These are phyloP conservation scores for Panagrolaimus sp. DNA, from an alignment of 1,140 invertebrate genomes.

Conservation along the genomic window DNA sequence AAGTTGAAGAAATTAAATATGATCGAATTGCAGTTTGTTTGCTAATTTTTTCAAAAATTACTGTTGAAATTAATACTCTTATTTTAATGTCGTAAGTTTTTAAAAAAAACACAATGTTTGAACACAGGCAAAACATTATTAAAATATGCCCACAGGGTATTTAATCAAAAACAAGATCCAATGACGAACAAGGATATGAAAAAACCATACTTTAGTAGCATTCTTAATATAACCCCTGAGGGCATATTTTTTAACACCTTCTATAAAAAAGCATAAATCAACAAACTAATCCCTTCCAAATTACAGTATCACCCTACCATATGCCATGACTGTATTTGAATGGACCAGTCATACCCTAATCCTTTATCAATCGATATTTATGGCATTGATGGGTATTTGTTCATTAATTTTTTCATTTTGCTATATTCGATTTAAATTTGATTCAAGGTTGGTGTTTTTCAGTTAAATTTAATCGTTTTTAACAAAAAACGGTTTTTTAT, in stretches of 20 bases:
- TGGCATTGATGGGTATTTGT: slow-evolving; percentile 7
- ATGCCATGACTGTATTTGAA: slow-evolving; percentile 25
- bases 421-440: slow-evolving; percentile 13
- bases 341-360: slow-evolving; percentile 26
- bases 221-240: too few species aligned
- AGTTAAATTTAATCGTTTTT: neutral
- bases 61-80: neutral
- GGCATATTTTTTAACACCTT: too few species aligned
- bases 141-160: too few species aligned
- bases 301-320: slow-evolving; percentile 20
- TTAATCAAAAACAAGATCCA: too few species aligned
- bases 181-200: too few species aligned
- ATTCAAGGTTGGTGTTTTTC: neutral
- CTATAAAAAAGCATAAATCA: too few species aligned
- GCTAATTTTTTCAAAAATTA: neutral
- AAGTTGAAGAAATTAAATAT: neutral
- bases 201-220: too few species aligned
- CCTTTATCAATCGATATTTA: slow-evolving; percentile 21
- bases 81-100: neutral
- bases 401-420: neutral
- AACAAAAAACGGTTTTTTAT: neutral
- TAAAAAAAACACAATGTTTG: neutral
- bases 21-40: neutral
- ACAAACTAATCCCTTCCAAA: too few species aligned
- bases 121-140: too few species aligned